These are phyloP conservation scores for Altica lythri DNA, from an alignment of 2,888 invertebrate species.

Conservation along the genomic window DNA sequence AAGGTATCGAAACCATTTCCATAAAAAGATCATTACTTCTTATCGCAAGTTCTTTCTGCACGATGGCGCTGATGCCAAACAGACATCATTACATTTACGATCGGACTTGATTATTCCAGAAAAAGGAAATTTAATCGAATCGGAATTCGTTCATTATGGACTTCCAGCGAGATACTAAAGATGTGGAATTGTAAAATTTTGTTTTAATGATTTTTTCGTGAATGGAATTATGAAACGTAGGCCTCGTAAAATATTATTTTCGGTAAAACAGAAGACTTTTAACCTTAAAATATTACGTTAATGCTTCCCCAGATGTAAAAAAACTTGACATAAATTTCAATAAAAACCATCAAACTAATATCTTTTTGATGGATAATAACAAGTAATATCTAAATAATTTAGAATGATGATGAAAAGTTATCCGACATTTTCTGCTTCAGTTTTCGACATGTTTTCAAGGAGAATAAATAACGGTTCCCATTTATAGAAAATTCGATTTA, in stretches of 20 bases:
- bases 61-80: slow-evolving; percentile 19
- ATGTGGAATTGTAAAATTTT: slow-evolving; percentile 12
- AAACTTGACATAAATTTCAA: too few species aligned
- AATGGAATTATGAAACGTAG: slow-evolving; percentile 7
- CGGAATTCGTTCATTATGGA: slow-evolving; percentile 19
- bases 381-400: too few species aligned
- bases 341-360: too few species aligned
- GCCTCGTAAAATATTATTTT: background rate
- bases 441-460: background rate
- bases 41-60: slow-evolving; percentile 45
- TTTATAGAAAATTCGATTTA: slow-evolving; percentile 8
- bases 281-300: too few species aligned
- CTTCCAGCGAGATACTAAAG: slow-evolving; percentile 4
- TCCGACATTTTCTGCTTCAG: too few species aligned
- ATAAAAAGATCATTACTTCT: slow-evolving; percentile 54
- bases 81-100: slow-evolving; percentile 36
- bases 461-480: slow-evolving; percentile 6
- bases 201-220: slow-evolving; percentile 14
- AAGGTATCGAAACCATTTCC: slow-evolving; percentile 51
- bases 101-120: slow-evolving; percentile 29
- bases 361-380: too few species aligned
- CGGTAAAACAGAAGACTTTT: background rate
- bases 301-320: too few species aligned
- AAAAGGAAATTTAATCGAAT: slow-evolving; percentile 23
- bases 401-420: too few species aligned